phyloP scores from a whole-genome alignment of 2,113 vertebrate genomes.

The Cephalophus harveyi region DNA sequence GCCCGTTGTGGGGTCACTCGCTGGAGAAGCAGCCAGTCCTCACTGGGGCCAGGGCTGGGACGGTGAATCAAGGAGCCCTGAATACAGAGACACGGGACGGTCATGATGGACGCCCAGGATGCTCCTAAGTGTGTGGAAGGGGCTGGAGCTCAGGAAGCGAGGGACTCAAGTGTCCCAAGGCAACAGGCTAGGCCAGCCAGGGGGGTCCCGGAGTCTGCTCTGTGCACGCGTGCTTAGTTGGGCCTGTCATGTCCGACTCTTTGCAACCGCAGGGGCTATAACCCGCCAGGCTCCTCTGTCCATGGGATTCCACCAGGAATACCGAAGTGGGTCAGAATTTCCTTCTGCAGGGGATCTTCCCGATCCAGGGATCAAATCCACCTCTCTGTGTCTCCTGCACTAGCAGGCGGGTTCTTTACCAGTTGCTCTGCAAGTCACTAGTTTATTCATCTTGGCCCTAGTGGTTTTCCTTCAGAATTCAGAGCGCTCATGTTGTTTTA shows the following conservation, averaged over 20 bases:
- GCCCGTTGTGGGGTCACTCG: accelerated
- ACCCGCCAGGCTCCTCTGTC: background rate
- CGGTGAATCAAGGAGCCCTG: background rate
- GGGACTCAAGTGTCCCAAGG: no score
- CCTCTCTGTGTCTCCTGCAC: background rate
- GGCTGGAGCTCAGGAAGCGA: background rate
- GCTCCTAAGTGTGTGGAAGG: background rate
- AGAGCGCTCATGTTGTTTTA: background rate
- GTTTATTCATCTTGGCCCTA: background rate
- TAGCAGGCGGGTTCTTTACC: background rate
- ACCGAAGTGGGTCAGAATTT: background rate
- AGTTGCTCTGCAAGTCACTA: background rate
- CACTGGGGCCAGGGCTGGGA: background rate
- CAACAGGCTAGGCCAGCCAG: background rate
- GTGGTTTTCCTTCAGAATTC: constrained; percentile 6
- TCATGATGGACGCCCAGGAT: background rate
- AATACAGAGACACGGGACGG: background rate
- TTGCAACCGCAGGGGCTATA: accelerated
- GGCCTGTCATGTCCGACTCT: background rate
- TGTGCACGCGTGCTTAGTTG: accelerated
- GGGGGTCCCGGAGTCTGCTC: background rate
- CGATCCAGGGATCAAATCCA: background rate
- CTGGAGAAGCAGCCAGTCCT: background rate
- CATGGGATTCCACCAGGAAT: background rate
- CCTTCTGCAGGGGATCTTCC: background rate